phyloP scores from a whole-genome alignment of 2,888 invertebrate genomes.

The Drosophila limbata region DNA sequence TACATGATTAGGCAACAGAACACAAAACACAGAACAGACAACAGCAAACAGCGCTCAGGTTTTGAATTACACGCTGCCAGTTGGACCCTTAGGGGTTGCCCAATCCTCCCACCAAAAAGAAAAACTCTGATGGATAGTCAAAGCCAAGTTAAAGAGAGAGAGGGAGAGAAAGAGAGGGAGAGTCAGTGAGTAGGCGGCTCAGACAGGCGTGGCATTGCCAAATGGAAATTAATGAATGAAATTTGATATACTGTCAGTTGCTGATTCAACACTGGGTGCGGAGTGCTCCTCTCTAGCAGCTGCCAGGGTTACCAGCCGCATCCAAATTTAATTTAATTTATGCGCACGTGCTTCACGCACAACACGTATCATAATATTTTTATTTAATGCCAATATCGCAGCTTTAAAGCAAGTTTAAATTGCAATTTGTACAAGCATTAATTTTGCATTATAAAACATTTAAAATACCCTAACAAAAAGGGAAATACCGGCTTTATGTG shows the following conservation, averaged over 20 bases:
- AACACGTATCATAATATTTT: slow-evolving; percentile 31
- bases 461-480: not conserved
- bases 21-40: slow-evolving; percentile 37
- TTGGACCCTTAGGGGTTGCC: slow-evolving; percentile 37
- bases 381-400: slow-evolving; percentile 30
- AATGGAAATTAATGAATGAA: slow-evolving; percentile 81
- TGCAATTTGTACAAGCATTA: slow-evolving; percentile 53
- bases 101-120: not conserved
- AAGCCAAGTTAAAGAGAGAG: slow-evolving; percentile 7
- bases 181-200: slow-evolving; percentile 23
- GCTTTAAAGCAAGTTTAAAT: slow-evolving; percentile 60
- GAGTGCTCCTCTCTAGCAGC: slow-evolving; percentile 7
- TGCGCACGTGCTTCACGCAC: slow-evolving; percentile 47
- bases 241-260: slow-evolving; percentile 77
- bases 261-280: slow-evolving; percentile 33
- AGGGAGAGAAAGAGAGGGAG: not conserved
- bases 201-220: slow-evolving; percentile 75
- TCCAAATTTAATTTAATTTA: slow-evolving; percentile 62
- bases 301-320: slow-evolving; percentile 41
- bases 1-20: slow-evolving; percentile 77
- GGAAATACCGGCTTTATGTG: not conserved
- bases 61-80: slow-evolving; percentile 63
- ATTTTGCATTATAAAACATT: slow-evolving; percentile 2
- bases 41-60: slow-evolving; percentile 64
- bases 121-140: slow-evolving; percentile 49